These are phyloP conservation scores for Drosophila lacertosa DNA, from an alignment of 1,140 invertebrate genomes.

Conservation along the genomic window DNA sequence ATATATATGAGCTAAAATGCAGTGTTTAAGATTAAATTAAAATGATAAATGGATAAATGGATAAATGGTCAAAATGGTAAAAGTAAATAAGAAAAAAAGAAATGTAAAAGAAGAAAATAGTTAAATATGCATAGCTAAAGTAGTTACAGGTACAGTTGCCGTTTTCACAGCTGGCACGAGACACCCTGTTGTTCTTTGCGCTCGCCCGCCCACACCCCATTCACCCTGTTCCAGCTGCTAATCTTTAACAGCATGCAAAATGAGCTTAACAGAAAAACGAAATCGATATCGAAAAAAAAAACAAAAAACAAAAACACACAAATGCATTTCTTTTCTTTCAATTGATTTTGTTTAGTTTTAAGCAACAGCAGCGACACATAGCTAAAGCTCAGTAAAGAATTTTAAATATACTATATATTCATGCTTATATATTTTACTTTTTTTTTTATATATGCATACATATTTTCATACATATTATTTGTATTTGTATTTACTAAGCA, in stretches of 20 bases:
- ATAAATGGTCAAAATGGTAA: slow-evolving; percentile 20
- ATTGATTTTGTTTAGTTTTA: slow-evolving; percentile 17
- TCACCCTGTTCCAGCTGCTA: not conserved
- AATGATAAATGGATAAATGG: too few relatives aligned
- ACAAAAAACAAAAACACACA: not conserved
- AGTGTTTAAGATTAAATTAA: slow-evolving; percentile 31
- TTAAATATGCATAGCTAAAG: slow-evolving; percentile 44
- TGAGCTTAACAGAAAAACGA: slow-evolving; percentile 35
- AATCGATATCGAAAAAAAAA: not conserved
- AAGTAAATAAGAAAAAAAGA: slow-evolving; percentile 13
- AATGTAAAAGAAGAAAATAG: slow-evolving; percentile 14
- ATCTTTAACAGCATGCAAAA: slow-evolving; percentile 19
- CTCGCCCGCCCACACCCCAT: too few relatives aligned
- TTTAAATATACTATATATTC: slow-evolving; percentile 10
- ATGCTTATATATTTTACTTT: not conserved
- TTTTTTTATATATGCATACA: slow-evolving; percentile 6
- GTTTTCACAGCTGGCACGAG: slow-evolving; percentile 13
- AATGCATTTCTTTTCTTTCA: not conserved
- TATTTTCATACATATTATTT: slow-evolving; percentile 2
- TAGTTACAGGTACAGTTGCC: slow-evolving; percentile 38
- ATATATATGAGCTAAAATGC: slow-evolving; percentile 26
- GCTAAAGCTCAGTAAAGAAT: slow-evolving; percentile 28
- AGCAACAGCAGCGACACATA: slow-evolving; percentile 13
- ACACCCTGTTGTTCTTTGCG: slow-evolving; percentile 25
- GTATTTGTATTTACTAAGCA: slow-evolving; percentile 14